Evolutionary conservation across 2,888 invertebrate genomes (phyloP).

Genomic region (Tenthredo livida): DNA sequence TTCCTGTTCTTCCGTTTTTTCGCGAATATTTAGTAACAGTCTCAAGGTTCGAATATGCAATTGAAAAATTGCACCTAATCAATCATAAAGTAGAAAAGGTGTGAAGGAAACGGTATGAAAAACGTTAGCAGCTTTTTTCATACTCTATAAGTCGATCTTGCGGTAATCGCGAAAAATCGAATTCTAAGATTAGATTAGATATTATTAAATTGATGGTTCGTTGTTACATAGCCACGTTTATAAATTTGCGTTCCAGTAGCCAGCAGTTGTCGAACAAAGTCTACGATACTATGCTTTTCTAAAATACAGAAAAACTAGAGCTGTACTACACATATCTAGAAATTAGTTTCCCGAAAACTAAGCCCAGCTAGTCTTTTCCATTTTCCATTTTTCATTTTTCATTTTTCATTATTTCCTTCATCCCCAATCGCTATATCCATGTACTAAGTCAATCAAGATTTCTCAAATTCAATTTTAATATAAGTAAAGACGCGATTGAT

Average conservation of each 20-base stretch:
- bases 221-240: not conserved
- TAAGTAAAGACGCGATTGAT: not conserved
- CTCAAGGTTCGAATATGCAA: no score
- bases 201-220: conserved; percentile 16
- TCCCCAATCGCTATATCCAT: not conserved
- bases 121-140: not conserved
- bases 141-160: not conserved
- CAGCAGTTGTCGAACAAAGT: not conserved
- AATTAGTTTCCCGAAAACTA: not conserved
- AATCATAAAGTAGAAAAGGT: not conserved
- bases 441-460: not conserved
- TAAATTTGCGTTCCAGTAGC: not conserved
- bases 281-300: not conserved
- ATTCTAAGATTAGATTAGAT: conserved; percentile 29
- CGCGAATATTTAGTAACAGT: no score
- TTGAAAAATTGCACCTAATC: not conserved
- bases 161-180: conserved; percentile 26
- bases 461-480: not conserved
- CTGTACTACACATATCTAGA: not conserved
- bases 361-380: not conserved
- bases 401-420: not conserved
- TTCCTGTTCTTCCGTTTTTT: no score
- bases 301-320: not conserved
- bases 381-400: not conserved
- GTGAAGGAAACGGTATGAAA: not conserved